Evolutionary conservation across 2,797 vertebrate species (phyloP).

Genomic region (Rhynchonycteris naso): DNA sequence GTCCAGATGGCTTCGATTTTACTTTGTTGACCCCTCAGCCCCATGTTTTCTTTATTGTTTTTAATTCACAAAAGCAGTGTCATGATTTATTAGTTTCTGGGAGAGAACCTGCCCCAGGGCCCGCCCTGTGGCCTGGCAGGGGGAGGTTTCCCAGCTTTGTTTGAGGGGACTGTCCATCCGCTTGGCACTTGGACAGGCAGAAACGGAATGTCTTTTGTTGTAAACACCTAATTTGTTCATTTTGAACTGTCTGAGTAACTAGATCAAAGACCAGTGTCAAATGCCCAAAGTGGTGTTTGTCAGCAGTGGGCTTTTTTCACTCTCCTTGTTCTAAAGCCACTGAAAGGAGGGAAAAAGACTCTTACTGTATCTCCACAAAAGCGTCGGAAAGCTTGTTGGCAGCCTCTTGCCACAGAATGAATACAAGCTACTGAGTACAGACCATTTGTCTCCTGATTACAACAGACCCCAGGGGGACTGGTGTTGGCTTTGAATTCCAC

Average conservation of each 20-base stretch:
- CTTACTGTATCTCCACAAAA: constrained; percentile 84
- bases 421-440: constrained; percentile 79
- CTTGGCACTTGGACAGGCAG: constrained; percentile 66
- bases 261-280: constrained; percentile 86
- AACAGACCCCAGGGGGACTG: constrained; percentile 82
- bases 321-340: constrained; percentile 81
- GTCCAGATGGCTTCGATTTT: constrained; percentile 45
- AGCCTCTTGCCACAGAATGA: constrained; percentile 85
- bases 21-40: not conserved
- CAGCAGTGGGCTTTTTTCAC: constrained; percentile 81
- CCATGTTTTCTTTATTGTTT: not conserved
- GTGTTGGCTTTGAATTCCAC: constrained; percentile 85
- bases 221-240: constrained; percentile 86
- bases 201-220: constrained; percentile 79
- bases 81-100: constrained; percentile 63
- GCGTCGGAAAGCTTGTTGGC: constrained; percentile 73
- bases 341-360: constrained; percentile 76
- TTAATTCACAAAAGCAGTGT: constrained; percentile 29
- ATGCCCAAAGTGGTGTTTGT: constrained; percentile 87
- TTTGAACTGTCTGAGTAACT: constrained; percentile 84
- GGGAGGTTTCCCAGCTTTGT: constrained; percentile 58
- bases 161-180: not conserved
- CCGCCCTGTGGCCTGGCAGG: not conserved
- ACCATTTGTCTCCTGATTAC: constrained; percentile 79
- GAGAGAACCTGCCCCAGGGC: not conserved